phyloP scores from a whole-genome alignment of 2,113 vertebrate genomes.

The Neodontobutis hainanensis region DNA sequence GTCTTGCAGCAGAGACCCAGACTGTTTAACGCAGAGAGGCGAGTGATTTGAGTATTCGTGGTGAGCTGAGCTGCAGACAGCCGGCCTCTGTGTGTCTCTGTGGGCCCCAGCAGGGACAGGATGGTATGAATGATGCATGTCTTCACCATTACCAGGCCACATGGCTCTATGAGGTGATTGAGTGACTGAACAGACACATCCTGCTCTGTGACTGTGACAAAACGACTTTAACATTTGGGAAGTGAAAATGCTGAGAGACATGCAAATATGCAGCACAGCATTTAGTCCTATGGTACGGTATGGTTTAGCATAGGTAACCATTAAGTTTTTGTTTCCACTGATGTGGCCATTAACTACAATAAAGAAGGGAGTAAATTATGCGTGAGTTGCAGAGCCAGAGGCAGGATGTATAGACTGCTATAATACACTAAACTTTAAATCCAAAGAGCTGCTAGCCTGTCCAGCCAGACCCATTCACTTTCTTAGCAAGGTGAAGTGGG shows the following conservation, averaged over 20 bases:
- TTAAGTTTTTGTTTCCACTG: too few relatives aligned
- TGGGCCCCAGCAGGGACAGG: constrained; percentile 29
- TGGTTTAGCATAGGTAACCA: too few relatives aligned
- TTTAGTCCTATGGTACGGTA: too few relatives aligned
- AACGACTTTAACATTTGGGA: constrained; percentile 2
- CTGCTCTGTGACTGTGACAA: neutral
- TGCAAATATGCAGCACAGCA: constrained; percentile 7
- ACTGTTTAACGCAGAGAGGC: constrained; percentile 30
- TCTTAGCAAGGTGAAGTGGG: too few relatives aligned
- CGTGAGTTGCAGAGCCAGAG: too few relatives aligned
- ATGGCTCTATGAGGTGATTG: constrained; percentile 30
- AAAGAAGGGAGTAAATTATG: too few relatives aligned
- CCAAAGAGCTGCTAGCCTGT: too few relatives aligned
- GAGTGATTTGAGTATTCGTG: constrained; percentile 38
- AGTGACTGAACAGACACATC: constrained; percentile 36
- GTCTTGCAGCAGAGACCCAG: too few relatives aligned
- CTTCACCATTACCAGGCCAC: constrained; percentile 26
- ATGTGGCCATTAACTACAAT: too few relatives aligned
- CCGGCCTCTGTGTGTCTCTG: constrained; percentile 13
- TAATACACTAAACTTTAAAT: too few relatives aligned
- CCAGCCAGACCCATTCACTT: too few relatives aligned
- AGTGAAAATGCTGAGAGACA: constrained; percentile 10
- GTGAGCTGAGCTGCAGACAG: constrained; percentile 24
- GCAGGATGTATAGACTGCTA: too few relatives aligned
- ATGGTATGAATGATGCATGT: constrained; percentile 49